Evolutionary conservation across 2,113 vertebrate species (phyloP), one percentile per base, ranked within the genome.

Genomic region (Aix galericulata): DNA sequence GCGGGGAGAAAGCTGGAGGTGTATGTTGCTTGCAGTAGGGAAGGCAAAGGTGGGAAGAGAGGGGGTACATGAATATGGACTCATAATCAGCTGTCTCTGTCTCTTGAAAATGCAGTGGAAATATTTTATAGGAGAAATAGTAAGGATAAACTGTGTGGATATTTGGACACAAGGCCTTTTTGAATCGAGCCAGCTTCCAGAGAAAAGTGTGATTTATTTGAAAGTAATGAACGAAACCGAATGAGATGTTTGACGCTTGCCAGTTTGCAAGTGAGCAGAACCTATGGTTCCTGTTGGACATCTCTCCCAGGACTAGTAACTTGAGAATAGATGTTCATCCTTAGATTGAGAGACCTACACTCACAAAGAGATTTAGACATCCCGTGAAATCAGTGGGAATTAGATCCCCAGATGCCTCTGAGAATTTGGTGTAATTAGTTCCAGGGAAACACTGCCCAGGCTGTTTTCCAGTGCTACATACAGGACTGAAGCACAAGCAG

Each of bases 401-500:
- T 95, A 91, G 48, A 96, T 87, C 87, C 67, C 63, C 79, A 89
- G 78, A 95, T 88, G 91, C 94, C 55, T 93, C 50, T 76, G 64
- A 87, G 93, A 95, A 93, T 95, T 96, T 85, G 71, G 21, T 83
- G 82, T 93, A 94, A 96, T 96, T 91, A 93, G 69, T 86, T 96
- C 80, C 91, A 95, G 95, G 82, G 64, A 91, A 94, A 73, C 52
- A 36, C 63, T 97, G 80, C 60, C 93, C 69, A 66, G 63, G 44
- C 16, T 10, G 32, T 79, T 94, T 95, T 75, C 20, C 48, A 18
- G 48, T 68, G 26, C 38, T 68, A 25, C 14, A 34, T 31, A 31
- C 1, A 1, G 48, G 27, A 69, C 62, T 79, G 48, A 96, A 96
- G 88, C 0, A 4, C 34, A 89, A 77, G 71, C n/a, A 90, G 69